phyloP scores from a whole-genome alignment of 2,888 invertebrate species.

The Thumatha senex region DNA sequence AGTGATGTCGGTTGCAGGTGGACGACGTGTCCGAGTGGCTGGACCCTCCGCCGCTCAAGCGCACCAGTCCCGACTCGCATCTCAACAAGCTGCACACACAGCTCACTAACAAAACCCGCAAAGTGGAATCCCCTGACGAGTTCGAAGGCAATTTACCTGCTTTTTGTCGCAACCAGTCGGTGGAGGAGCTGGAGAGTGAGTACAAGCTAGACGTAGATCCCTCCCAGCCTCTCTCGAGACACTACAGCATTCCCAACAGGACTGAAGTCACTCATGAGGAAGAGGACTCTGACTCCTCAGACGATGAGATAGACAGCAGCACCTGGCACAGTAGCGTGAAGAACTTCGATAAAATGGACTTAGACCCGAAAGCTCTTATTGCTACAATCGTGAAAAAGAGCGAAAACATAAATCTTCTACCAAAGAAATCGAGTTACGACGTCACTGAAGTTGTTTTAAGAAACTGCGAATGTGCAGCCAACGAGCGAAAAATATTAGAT shows the following conservation, averaged over 20 bases:
- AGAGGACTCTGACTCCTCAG: conserved; percentile 35
- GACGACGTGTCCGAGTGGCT: conserved; percentile 76
- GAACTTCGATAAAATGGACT: conserved; percentile 47
- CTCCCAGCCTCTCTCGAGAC: conserved; percentile 54
- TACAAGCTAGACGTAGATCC: conserved; percentile 49
- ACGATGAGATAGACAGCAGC: conserved; percentile 36
- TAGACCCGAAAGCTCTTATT: conserved; percentile 49
- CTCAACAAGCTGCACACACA: conserved; percentile 44
- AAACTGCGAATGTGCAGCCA: conserved; percentile 38
- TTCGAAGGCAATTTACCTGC: conserved; percentile 45
- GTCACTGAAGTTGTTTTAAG: conserved; percentile 53
- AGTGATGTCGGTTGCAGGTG: conserved; percentile 47
- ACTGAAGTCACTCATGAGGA: conserved; percentile 35
- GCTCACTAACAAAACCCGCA: conserved; percentile 42
- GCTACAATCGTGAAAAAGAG: conserved; percentile 52
- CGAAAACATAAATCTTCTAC: conserved; percentile 45
- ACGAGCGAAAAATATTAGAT: conserved; percentile 53
- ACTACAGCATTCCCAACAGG: conserved; percentile 59
- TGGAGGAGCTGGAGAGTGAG: conserved; percentile 64
- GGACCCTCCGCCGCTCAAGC: conserved; percentile 63
- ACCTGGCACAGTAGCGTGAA: conserved; percentile 48
- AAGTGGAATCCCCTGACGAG: conserved; percentile 29
- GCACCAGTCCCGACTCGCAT: conserved; percentile 56
- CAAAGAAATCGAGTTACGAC: conserved; percentile 62
- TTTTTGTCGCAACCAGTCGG: conserved; percentile 76